Base-by-base conservation (phyloP, 2,888 invertebrate genomes). In the Auanema sp. region DNA sequence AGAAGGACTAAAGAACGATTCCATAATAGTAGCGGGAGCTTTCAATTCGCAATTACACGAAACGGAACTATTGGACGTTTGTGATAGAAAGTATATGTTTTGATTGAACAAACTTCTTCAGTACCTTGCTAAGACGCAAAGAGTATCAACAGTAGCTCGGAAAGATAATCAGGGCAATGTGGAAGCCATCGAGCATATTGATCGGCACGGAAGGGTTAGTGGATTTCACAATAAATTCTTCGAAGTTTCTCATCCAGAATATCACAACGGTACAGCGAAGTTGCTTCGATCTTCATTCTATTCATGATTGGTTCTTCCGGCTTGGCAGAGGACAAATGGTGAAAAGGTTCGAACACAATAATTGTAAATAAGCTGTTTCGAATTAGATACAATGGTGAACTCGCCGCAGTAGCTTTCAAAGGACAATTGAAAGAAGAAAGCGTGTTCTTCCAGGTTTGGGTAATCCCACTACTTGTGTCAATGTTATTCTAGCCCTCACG, bases 231-330 rank as follows among this genome's bases (percentile, higher is more conserved):
- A 16, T 21, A 11, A 43, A 14, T 12, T 14, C 43, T 47, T 47
- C 8, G 5, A 11, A 47, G 5, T 47, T 47, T 18, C 21, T n/a
- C 12, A n/a, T 52, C 11, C 14, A 52, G 50, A 60, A 64, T 40
- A 69, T 72, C 18, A 75, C 76, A 10, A 75, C 76, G 10, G 75
- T 78, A 10, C 73, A 76, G 55, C 60, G 72, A 57, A 65, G 63
- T 14, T 69, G 75, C 21, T 78, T 78, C 59, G 78, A 76, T 57
- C 60, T 76, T 47, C 75, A 74, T 40, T 72, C 76, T 18, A 73
- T 78, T 50, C 78, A 78, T 52, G 76, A 78, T 54, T 78, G 76
- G 76, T 73, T 78, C 65, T 78, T 78, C 69, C 62, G 71, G 33
- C 60, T 76, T 47, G 76, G 76, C 21, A 60, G 76, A 21, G 78